These are phyloP conservation scores for Pammene fasciana DNA, from an alignment of 2,888 invertebrate genomes.

Conservation along the genomic window DNA sequence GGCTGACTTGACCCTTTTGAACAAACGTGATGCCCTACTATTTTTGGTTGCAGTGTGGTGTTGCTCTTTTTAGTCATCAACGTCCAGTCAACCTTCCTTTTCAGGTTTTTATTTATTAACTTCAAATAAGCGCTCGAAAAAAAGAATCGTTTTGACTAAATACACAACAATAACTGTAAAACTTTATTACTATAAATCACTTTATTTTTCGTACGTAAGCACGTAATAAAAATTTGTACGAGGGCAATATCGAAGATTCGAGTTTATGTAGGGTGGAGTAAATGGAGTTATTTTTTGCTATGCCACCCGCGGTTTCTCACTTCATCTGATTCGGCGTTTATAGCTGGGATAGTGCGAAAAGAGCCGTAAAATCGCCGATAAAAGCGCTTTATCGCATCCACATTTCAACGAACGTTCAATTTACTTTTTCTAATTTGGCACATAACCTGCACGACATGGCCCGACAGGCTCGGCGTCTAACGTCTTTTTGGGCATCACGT, in stretches of 20 bases:
- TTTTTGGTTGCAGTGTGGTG: slow-evolving; percentile 15
- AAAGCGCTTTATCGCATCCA: slow-evolving; percentile 68
- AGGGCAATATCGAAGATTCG: slow-evolving; percentile 51
- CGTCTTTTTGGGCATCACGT: slow-evolving; percentile 20
- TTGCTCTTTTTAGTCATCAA: not conserved
- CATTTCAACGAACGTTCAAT: slow-evolving; percentile 65
- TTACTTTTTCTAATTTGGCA: slow-evolving; percentile 61
- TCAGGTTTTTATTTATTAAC: not conserved
- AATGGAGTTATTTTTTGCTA: slow-evolving; percentile 67
- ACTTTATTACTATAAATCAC: slow-evolving; percentile 34
- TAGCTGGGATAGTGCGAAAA: slow-evolving; percentile 71
- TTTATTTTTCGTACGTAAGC: slow-evolving; percentile 40
- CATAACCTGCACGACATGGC: slow-evolving; percentile 28
- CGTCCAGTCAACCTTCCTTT: not conserved
- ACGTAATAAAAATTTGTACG: slow-evolving; percentile 43
- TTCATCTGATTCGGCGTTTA: slow-evolving; percentile 76
- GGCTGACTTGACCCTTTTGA: slow-evolving; percentile 54
- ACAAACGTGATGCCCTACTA: slow-evolving; percentile 54
- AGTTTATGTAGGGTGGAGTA: slow-evolving; percentile 60
- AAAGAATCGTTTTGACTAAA: slow-evolving; percentile 15
- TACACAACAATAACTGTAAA: slow-evolving; percentile 25
- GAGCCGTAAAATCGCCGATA: slow-evolving; percentile 75
- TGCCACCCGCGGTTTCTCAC: slow-evolving; percentile 67
- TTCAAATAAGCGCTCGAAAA: not conserved
- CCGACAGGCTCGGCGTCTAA: slow-evolving; percentile 10